Conservation (phyloP, 2,888 invertebrate species). For the Dryobotodes eremita region DNA sequence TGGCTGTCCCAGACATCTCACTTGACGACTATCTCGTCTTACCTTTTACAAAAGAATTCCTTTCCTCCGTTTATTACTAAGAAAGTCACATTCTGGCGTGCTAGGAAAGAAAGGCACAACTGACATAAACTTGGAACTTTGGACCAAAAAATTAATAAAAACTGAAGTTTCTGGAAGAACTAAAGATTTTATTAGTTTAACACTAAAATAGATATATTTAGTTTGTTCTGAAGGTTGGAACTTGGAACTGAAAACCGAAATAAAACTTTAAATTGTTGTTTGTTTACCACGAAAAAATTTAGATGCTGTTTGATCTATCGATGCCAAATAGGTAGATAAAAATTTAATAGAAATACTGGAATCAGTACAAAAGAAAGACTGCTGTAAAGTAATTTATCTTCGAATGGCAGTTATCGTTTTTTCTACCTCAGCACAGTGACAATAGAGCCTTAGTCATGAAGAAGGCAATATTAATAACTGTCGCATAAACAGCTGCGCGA, state of each 20-base stretch:
- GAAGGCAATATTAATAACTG: constrained; percentile 67
- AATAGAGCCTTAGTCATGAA: constrained; percentile 26
- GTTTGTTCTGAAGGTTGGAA: neutral
- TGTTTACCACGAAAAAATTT: neutral
- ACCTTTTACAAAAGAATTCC: constrained; percentile 43
- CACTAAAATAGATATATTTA: neutral
- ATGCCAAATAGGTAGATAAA: neutral
- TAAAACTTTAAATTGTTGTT: neutral
- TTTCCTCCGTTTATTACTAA: constrained; percentile 30
- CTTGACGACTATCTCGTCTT: constrained; percentile 30
- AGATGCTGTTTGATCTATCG: neutral
- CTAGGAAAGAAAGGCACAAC: neutral
- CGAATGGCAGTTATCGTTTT: neutral
- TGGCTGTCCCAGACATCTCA: constrained; percentile 17
- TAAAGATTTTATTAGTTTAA: neutral
- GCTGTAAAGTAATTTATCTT: neutral
- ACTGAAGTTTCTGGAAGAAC: neutral
- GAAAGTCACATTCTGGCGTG: neutral
- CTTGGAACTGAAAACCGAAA: neutral
- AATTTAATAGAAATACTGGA: neutral
- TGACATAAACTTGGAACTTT: neutral
- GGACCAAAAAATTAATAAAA: neutral
- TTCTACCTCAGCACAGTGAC: neutral
- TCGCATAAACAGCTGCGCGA: constrained; percentile 62
- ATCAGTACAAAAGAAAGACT: neutral